Evolutionary conservation across 35 echinoderm and acorn worm species (phyloP), one percentile per base, ranked within the genome.

Genomic region (Ophiothrix spiculata): DNA sequence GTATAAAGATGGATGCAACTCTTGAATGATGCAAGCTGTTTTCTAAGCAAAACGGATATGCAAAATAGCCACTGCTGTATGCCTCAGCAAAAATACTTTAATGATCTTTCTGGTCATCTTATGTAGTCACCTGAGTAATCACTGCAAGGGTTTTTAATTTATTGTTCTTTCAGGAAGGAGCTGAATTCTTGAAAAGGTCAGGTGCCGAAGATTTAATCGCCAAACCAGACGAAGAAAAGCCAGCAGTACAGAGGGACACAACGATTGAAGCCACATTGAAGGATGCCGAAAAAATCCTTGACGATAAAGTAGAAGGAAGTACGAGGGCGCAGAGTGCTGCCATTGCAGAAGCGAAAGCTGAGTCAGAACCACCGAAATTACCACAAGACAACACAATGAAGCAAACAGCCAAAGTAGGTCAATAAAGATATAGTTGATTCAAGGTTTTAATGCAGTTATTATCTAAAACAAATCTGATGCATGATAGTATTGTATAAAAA

Each of bases 191-290:
- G 74, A 91, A 91, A 56, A 25, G 76, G 15, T 32, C 78, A 81
- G 89, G 89, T 15, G 56, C 74, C 37, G 76, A 86, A 36, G 75
- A 91, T 64, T 77, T 91, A 19, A 54, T 91, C 31, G 75, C 56
- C 49, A 73, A 74, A n/a, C n/a, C 39, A 80, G 89, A 86, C 54
- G 42, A 79, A 74, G 81, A 83, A 2, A 91, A 91, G 64, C 76
- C 82, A 76, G 17, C 75, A 32, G 69, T 86, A 0, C 69, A 86
- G 40, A 91, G 82, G 37, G 89, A 91, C 82, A 80, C 83, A 31
- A 91, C 89, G 15, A 91, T 91, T 36, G 42, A 85, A 79, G 89
- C 89, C 35, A 91, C 89, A 56, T 82, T 91, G n/a, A 91, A 91
- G 81, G 89, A 56, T 64, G 85, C 84, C 42, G 79, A 92, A 77